Conservation (phyloP, 2,113 vertebrate genomes). For the Henicopernis longicauda region DNA sequence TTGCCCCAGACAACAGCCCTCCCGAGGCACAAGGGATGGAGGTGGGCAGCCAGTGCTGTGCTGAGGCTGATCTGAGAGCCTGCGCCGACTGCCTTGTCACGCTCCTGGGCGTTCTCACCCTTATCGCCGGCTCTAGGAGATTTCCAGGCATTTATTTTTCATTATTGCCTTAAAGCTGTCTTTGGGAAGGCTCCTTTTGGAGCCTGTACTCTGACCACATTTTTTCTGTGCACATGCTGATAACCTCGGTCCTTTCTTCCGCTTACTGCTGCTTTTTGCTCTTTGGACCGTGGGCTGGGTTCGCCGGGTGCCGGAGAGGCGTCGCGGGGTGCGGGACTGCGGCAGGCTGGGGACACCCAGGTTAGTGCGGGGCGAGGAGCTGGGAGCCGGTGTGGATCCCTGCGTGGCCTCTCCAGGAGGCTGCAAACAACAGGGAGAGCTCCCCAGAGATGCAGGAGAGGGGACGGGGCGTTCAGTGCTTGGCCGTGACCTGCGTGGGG, state of each 20-base stretch:
- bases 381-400: fast-evolving
- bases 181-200: too few species aligned
- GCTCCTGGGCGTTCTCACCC: neutral
- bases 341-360: neutral
- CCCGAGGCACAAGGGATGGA: neutral
- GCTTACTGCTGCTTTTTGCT: neutral
- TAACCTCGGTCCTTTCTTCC: neutral
- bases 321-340: neutral
- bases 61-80: neutral
- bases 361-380: neutral
- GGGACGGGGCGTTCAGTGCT: neutral
- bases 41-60: neutral
- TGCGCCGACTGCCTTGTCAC: fast-evolving
- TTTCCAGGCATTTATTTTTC: neutral
- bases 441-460: neutral
- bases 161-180: neutral
- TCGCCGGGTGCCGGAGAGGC: neutral
- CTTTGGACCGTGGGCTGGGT: neutral
- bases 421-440: neutral
- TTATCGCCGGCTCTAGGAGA: fast-evolving
- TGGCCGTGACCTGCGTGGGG: fast-evolving
- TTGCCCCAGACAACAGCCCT: neutral
- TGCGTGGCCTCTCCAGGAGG: fast-evolving
- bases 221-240: neutral
- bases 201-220: neutral